Evolutionary conservation across 2,113 vertebrate species (phyloP), one percentile per base, ranked within the genome.

Genomic region (Progne subis): DNA sequence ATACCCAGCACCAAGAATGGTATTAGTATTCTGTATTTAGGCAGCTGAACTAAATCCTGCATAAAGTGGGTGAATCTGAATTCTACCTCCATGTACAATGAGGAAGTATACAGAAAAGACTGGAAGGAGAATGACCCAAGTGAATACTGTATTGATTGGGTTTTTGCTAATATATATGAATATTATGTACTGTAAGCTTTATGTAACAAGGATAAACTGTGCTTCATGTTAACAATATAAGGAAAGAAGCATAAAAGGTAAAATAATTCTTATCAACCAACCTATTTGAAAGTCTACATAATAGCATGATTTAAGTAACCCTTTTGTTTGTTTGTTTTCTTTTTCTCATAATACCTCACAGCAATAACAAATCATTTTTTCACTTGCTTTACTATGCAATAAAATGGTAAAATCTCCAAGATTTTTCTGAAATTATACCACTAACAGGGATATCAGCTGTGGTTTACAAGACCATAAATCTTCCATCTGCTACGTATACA

Each of bases 1-100:
- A 0, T 0, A 5, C 2, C 2, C 29, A 49, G 7, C 12, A 39
- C 16, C 0, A 2, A 75, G 68, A 80, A n/a, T 37, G 10, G 3
- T 46, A 28, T 24, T 77, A 19, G 12, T 28, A 47, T 60, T 71
- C 29, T 72, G 3, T 86, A 31, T n/a, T n/a, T 72, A 61, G 59
- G 59, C 26, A 92, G 49, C 9, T 69, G 53, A 88, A 80, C 18
- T 64, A 60, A 86, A 77, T 47, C 24, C 20, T 83, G 29, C 5
- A 6, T 59, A 32, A 49, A 5, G 20, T n/a, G 21, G 14, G 8
- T 57, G 67, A 57, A 80, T 53, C 8, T 64, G 41, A 80, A 53
- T 57, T 92, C 41, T 15, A 61, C 16, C 14, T 60, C 63, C 49
- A 29, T 9, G 5, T 37, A 52, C 6, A 41, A 59, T 32, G 12